These are phyloP conservation scores for Drosophila lacteicornis DNA, from an alignment of 1,140 invertebrate genomes.

Conservation along the genomic window DNA sequence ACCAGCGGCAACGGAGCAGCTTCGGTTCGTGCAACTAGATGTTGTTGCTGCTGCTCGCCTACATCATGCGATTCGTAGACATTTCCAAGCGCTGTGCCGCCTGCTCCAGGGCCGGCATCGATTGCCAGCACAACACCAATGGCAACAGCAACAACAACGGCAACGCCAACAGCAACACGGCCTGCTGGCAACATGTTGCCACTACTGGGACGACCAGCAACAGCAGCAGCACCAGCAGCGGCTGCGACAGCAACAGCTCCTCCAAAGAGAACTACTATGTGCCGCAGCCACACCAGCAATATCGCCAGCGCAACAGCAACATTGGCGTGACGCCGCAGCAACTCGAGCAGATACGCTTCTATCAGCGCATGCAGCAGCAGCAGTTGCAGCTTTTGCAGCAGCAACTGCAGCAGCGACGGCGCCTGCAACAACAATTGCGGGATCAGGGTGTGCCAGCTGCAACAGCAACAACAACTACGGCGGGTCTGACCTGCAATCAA, in stretches of 20 bases:
- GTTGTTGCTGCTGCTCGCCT: slow-evolving; percentile 82
- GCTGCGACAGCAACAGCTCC: slow-evolving; percentile 75
- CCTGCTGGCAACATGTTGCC: slow-evolving; percentile 74
- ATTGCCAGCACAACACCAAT: slow-evolving; percentile 44
- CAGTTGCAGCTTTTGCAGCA: slow-evolving; percentile 77
- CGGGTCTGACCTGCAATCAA: slow-evolving; percentile 76
- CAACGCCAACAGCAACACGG: slow-evolving; percentile 61
- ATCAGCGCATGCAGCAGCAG: slow-evolving; percentile 80
- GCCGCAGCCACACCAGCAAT: slow-evolving; percentile 48
- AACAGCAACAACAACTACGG: slow-evolving; percentile 47
- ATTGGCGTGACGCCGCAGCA: slow-evolving; percentile 69
- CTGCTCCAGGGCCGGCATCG: slow-evolving; percentile 59
- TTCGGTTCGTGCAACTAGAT: slow-evolving; percentile 75
- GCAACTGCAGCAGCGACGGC: slow-evolving; percentile 71
- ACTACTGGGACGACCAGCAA: slow-evolving; percentile 48
- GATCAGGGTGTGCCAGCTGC: slow-evolving; percentile 65
- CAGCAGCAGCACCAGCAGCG: slow-evolving; percentile 78
- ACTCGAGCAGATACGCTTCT: slow-evolving; percentile 75
- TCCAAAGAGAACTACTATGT: slow-evolving; percentile 78
- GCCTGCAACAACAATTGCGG: slow-evolving; percentile 69
- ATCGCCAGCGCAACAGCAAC: slow-evolving; percentile 56
- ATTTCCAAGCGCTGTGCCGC: slow-evolving; percentile 78
- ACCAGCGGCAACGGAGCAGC: slow-evolving; percentile 45
- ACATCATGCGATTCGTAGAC: slow-evolving; percentile 84
- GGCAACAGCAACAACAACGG: slow-evolving; percentile 19